Evolutionary conservation across 2,113 vertebrate genomes (phyloP), one percentile per base, ranked within the genome.

Genomic region (Python bivittatus): DNA sequence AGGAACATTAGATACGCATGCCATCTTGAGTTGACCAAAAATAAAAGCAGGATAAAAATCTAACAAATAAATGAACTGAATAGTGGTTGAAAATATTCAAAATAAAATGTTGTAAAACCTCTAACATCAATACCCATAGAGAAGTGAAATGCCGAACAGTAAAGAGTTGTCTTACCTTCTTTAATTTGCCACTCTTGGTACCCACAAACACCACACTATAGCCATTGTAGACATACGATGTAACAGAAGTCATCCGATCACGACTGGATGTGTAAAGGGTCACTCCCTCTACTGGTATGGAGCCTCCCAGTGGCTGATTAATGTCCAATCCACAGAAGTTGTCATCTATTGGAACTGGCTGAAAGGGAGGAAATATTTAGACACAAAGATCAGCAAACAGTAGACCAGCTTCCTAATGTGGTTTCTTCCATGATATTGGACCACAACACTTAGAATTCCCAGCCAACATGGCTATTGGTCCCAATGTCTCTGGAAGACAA

Each of bases 321-420:
- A 99, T 99, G 97, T 99, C 99, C 48, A 99, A 97, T 88, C 99
- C 99, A 0, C 99, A 99, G 98, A 99, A 99, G 6, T 98, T 99
- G 97, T 99, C 99, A 29, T 99, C 99, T 0, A 99, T 99, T 90
- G 99, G 99, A 84, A 99, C 99, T 0, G 99, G 99, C 99, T 99
- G 94, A n/a, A 97, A 84, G 85, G 90, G 90, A 95, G 25, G 87
- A 94, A 95, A 27, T 89, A 86, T 91, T 93, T 88, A 90, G 20
- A 57, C 17, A 57, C 56, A 57, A 57, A 4, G 15, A 57, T 57
- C 56, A 57, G 56, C 5, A 15, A 57, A 57, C 17, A 20, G 12
- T 57, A 57, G 56, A 57, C 15, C 56, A 57, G 0, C 56, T 57
- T 57, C 56, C 17, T 57, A 57, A 57, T 57, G 17, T 57, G 56